phyloP scores from a whole-genome alignment of 2,888 invertebrate genomes.

The Petrophora chlorosata region DNA sequence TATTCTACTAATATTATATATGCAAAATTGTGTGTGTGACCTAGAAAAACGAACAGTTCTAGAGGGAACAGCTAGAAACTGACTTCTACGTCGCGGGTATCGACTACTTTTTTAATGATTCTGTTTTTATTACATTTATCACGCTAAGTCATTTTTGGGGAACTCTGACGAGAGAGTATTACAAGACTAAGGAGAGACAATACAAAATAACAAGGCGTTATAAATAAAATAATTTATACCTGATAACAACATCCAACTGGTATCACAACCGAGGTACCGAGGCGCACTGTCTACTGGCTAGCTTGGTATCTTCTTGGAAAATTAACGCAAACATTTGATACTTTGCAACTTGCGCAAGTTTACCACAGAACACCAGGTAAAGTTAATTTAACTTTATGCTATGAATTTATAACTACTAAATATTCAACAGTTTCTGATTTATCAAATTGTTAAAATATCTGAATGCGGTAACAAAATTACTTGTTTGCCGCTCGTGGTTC shows the following conservation, averaged over 20 bases:
- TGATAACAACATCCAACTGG: background rate
- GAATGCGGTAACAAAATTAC: slow-evolving; percentile 9
- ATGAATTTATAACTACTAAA: slow-evolving; percentile 20
- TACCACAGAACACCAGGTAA: slow-evolving; percentile 5
- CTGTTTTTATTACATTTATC: no score
- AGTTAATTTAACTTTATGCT: slow-evolving; percentile 16
- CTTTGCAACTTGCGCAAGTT: slow-evolving; percentile 5
- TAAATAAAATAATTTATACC: background rate
- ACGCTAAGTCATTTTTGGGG: no score
- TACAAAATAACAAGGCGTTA: no score
- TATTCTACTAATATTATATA: no score
- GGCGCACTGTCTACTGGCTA: background rate
- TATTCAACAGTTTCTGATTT: slow-evolving; percentile 27
- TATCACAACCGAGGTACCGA: background rate
- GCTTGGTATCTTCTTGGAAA: background rate
- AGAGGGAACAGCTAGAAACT: no score
- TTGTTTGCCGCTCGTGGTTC: slow-evolving; percentile 6
- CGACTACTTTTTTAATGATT: no score
- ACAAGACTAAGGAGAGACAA: no score
- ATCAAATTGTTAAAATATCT: slow-evolving; percentile 22
- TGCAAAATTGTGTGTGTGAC: no score
- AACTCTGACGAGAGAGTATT: no score
- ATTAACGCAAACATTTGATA: slow-evolving; percentile 5
- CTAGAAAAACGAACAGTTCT: no score
- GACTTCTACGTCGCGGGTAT: no score